These are phyloP conservation scores for Hymenochirus boettgeri DNA, from an alignment of 2,113 vertebrate genomes.

Conservation along the genomic window DNA sequence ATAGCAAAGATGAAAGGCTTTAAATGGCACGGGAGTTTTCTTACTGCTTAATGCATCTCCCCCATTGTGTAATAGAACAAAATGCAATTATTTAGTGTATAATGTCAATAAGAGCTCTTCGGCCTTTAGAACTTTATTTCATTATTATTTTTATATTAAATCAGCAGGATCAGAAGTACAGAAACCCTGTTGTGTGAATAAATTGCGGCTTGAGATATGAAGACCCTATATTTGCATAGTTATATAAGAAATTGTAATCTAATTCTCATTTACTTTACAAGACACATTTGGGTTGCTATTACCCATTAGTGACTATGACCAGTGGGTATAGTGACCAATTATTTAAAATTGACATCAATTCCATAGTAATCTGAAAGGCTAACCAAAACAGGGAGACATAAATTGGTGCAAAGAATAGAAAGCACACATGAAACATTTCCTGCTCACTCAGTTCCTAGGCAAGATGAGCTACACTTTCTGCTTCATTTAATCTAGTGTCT, in stretches of 20 bases:
- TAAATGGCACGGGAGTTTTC: background rate
- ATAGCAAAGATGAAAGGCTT: background rate
- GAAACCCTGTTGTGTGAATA: slow-evolving; percentile 38
- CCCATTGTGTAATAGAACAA: background rate
- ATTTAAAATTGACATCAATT: slow-evolving; percentile 33
- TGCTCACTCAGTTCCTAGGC: slow-evolving; percentile 2
- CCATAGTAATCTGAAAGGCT: slow-evolving; percentile 21
- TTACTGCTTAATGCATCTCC: background rate
- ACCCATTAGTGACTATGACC: slow-evolving; percentile 1
- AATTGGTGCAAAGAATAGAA: slow-evolving; percentile 12
- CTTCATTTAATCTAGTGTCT: slow-evolving; percentile 37
- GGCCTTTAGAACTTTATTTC: slow-evolving; percentile 12
- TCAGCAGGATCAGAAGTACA: slow-evolving; percentile 18
- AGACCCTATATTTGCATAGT: slow-evolving; percentile 32
- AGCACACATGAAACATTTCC: slow-evolving; percentile 16
- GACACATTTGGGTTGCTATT: slow-evolving; percentile 17
- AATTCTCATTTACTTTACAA: slow-evolving; percentile 32
- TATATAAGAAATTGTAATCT: slow-evolving; percentile 31
- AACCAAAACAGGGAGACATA: slow-evolving; percentile 19
- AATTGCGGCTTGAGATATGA: slow-evolving; percentile 24
- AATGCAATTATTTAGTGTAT: slow-evolving; percentile 1
- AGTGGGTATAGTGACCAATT: slow-evolving; percentile 23
- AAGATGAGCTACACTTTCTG: slow-evolving; percentile 21
- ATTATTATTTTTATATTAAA: slow-evolving; percentile 16
- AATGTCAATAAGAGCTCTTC: slow-evolving; percentile 11